Conservation (phyloP, 2,888 invertebrate genomes). For the Acronicta leporina region DNA sequence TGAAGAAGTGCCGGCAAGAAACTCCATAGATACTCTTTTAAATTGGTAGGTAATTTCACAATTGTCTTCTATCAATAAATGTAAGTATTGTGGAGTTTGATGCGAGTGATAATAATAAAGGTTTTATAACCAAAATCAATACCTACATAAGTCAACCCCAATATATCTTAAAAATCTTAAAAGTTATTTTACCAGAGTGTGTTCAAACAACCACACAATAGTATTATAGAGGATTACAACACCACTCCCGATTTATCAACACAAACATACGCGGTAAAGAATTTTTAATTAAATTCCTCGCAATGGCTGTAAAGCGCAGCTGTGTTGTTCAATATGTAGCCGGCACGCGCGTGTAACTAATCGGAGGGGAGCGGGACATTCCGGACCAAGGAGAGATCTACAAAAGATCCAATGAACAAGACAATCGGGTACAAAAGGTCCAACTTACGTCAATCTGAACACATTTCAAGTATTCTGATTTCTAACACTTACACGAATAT, state of each 20-base stretch:
- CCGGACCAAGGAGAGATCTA: not conserved
- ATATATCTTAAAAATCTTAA: not conserved
- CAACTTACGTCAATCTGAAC: no score
- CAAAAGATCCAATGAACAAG: slow-evolving; percentile 14
- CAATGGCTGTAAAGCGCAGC: slow-evolving; percentile 64
- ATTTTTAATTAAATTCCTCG: slow-evolving; percentile 69
- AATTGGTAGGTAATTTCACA: no score
- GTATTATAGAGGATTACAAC: slow-evolving; percentile 23
- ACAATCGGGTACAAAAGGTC: not conserved
- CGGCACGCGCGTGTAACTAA: slow-evolving; percentile 63
- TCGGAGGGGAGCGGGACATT: slow-evolving; percentile 47
- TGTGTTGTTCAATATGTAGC: slow-evolving; percentile 59
- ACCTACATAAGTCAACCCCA: not conserved
- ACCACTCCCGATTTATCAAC: slow-evolving; percentile 47
- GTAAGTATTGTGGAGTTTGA: no score
- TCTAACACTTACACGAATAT: no score
- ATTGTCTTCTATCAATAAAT: no score
- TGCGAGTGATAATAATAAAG: no score
- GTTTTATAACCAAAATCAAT: no score
- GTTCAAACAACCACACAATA: slow-evolving; percentile 30
- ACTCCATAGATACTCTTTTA: no score
- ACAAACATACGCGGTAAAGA: slow-evolving; percentile 47
- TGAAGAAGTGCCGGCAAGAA: no score
- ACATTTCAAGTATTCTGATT: no score
- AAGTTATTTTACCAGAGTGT: not conserved